Conservation (phyloP, 2,113 vertebrate genomes). For the Sceloporus tristichus region DNA sequence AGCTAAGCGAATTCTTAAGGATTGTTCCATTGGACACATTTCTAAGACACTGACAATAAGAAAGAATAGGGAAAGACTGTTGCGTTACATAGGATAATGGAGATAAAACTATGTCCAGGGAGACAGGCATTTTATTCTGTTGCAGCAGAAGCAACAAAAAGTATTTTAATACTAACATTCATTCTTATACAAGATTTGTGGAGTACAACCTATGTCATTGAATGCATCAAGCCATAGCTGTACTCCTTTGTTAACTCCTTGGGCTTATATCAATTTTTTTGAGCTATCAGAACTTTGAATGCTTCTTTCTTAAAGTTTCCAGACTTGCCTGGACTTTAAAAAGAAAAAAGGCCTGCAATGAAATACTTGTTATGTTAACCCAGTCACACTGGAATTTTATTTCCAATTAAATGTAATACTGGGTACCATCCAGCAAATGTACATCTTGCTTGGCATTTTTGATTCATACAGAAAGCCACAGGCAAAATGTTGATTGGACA, state of each 20-base stretch:
- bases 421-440: background rate
- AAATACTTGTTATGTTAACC: constrained; percentile 26
- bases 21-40: background rate
- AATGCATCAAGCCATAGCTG: background rate
- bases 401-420: background rate
- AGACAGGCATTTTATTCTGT: background rate
- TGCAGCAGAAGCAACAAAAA: background rate
- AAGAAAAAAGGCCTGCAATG: background rate
- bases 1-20: background rate
- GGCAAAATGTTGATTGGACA: background rate
- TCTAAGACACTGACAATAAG: background rate
- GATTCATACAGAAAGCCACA: background rate
- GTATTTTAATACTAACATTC: background rate
- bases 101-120: background rate
- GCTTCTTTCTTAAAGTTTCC: background rate
- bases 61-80: background rate
- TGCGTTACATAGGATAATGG: background rate
- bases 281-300: background rate
- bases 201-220: background rate
- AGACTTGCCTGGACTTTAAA: constrained; percentile 1
- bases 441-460: constrained; percentile 1
- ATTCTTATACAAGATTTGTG: background rate
- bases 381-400: background rate
- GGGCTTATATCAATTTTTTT: background rate
- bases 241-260: background rate